Conservation (phyloP, 2,888 invertebrate species). For the Ophion ellenae region DNA sequence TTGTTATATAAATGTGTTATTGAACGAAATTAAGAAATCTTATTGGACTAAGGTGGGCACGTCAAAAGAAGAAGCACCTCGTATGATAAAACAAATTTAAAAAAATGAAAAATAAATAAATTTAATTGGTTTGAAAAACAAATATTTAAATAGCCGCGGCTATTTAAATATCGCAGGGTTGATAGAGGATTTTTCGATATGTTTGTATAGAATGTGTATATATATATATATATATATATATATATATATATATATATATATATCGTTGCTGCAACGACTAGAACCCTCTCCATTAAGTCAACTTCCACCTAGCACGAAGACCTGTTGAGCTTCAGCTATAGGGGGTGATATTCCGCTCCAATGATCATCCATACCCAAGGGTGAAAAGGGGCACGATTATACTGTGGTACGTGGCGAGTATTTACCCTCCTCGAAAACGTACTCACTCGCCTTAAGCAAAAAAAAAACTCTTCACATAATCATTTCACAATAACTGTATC, state of each 20-base stretch:
- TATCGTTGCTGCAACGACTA: neutral
- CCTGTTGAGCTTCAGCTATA: constrained; percentile 57
- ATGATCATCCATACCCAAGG: constrained; percentile 13
- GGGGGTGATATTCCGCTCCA: constrained; percentile 56
- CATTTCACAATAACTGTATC: neutral
- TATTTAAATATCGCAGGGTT: too few species aligned
- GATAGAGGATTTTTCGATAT: neutral
- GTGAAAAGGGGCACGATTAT: constrained; percentile 24
- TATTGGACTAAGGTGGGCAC: too few species aligned
- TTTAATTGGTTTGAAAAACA: too few species aligned
- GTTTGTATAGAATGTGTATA: neutral
- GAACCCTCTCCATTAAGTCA: constrained; percentile 43
- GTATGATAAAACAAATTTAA: too few species aligned
- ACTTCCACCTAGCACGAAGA: constrained; percentile 48
- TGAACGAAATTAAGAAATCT: too few species aligned
- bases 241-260: neutral
- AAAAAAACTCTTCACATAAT: neutral
- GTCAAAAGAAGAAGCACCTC: too few species aligned
- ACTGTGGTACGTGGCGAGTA: neutral
- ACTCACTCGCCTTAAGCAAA: neutral
- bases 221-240: too few species aligned
- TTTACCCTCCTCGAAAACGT: constrained; percentile 20
- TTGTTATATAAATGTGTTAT: too few species aligned
- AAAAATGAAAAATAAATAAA: too few species aligned
- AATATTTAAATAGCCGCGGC: too few species aligned